Evolutionary conservation across 2,797 vertebrate species (phyloP).

Genomic region (Rhincodon typus): DNA sequence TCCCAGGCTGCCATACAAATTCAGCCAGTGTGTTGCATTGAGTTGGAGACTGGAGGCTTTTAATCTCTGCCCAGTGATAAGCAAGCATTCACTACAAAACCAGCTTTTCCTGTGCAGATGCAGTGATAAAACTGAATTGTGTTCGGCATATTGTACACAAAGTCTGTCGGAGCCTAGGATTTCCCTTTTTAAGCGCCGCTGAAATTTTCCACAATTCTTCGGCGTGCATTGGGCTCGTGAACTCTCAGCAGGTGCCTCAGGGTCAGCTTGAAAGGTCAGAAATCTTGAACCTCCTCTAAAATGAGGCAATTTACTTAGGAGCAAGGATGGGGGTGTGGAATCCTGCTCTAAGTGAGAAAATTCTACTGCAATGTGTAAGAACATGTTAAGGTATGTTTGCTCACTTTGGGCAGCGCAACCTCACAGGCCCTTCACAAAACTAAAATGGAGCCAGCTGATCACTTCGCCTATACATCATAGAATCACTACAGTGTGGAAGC

Average conservation of each 20-base stretch:
- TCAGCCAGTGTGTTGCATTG: background rate
- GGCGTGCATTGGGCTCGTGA: background rate
- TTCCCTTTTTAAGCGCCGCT: background rate
- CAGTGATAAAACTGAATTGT: conserved; percentile 18
- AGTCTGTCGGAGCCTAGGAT: background rate
- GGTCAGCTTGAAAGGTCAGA: background rate
- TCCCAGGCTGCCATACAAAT: background rate
- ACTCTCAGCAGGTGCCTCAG: background rate
- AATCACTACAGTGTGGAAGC: too few species aligned
- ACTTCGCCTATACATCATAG: too few species aligned
- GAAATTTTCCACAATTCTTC: background rate
- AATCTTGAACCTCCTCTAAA: background rate
- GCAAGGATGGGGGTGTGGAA: background rate
- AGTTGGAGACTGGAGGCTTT: background rate
- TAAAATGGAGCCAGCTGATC: too few species aligned
- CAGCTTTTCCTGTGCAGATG: conserved; percentile 30
- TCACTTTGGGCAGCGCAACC: too few species aligned
- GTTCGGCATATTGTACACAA: conserved; percentile 1
- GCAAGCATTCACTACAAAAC: background rate
- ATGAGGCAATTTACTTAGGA: background rate
- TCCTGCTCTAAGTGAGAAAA: background rate
- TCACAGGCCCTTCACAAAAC: too few species aligned
- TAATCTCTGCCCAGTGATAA: conserved; percentile 1
- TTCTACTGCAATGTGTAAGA: background rate
- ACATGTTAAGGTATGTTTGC: background rate